Evolutionary conservation across 2,797 vertebrate species (phyloP).

Genomic region (Neoniphon sammara): DNA sequence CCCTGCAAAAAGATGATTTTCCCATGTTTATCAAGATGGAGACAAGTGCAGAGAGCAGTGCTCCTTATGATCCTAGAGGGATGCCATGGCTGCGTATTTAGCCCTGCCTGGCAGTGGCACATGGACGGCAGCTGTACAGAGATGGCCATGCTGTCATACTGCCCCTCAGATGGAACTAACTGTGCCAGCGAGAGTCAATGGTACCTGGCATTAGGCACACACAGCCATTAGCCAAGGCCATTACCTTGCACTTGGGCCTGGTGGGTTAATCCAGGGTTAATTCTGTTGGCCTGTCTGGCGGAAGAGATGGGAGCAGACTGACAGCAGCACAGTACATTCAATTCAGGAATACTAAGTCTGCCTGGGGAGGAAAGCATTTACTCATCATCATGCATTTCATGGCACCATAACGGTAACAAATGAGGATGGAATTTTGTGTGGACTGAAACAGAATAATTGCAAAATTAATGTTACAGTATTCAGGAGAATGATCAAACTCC

Average conservation of each 20-base stretch:
- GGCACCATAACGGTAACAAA: conserved; percentile 46
- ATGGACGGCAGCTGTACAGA: conserved; percentile 73
- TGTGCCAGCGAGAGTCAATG: conserved; percentile 72
- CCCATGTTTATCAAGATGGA: conserved; percentile 52
- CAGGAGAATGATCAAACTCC: conserved; percentile 26
- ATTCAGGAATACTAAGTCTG: conserved; percentile 49
- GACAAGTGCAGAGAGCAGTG: conserved; percentile 53
- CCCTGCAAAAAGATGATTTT: conserved; percentile 34
- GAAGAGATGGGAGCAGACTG: conserved; percentile 66
- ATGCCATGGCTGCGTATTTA: conserved; percentile 49
- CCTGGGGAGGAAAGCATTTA: conserved; percentile 24
- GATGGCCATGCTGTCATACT: conserved; percentile 73
- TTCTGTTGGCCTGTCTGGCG: conserved; percentile 75
- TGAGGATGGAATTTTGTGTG: conserved; percentile 49
- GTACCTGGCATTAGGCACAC: conserved; percentile 77
- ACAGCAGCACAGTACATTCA: conserved; percentile 60
- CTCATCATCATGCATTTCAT: conserved; percentile 51
- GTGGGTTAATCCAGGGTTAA: conserved; percentile 82
- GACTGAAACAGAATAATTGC: conserved; percentile 16
- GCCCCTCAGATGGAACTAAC: conserved; percentile 70
- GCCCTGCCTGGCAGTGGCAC: conserved; percentile 65
- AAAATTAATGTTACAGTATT: conserved; percentile 30
- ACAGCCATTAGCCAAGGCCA: conserved; percentile 75
- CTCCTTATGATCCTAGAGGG: conserved; percentile 51
- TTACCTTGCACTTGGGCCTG: conserved; percentile 76